phyloP scores from a whole-genome alignment of 1,140 invertebrate genomes.

The Chelonus insularis region DNA sequence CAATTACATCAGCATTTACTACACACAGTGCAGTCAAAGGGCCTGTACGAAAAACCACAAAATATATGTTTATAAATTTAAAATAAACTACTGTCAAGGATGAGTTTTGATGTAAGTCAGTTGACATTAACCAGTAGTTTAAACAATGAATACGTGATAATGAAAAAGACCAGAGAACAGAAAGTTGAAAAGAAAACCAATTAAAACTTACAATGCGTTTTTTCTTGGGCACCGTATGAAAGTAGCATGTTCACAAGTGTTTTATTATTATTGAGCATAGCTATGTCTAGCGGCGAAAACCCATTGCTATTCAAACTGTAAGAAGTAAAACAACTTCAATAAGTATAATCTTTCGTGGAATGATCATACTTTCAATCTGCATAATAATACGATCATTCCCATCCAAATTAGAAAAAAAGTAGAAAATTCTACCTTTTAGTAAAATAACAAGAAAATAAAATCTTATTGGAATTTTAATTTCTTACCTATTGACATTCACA shows the following conservation, averaged over 20 bases:
- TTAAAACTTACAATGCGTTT: constrained; percentile 78
- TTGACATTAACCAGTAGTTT: no score
- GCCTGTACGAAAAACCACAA: constrained; percentile 62
- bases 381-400: no score
- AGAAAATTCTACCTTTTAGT: no score
- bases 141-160: constrained; percentile 62
- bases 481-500: constrained; percentile 90
- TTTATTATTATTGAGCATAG: constrained; percentile 85
- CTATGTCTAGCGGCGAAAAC: constrained; percentile 86
- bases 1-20: constrained; percentile 81
- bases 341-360: constrained; percentile 3
- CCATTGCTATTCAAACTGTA: constrained; percentile 83
- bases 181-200: constrained; percentile 6
- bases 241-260: constrained; percentile 86
- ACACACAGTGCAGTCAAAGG: constrained; percentile 78
- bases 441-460: no score
- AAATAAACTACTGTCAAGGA: no score
- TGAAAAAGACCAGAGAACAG: not conserved
- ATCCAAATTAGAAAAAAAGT: not conserved
- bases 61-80: no score
- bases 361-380: not conserved
- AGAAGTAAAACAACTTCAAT: constrained; percentile 22
- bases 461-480: constrained; percentile 1
- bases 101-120: no score
- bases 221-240: constrained; percentile 85